A percentile compares a stretch with the other conserved stretches of the same genome.
phyloP scores from a whole-genome alignment of 2,797 vertebrate genomes.

The Menidia menidia region DNA sequence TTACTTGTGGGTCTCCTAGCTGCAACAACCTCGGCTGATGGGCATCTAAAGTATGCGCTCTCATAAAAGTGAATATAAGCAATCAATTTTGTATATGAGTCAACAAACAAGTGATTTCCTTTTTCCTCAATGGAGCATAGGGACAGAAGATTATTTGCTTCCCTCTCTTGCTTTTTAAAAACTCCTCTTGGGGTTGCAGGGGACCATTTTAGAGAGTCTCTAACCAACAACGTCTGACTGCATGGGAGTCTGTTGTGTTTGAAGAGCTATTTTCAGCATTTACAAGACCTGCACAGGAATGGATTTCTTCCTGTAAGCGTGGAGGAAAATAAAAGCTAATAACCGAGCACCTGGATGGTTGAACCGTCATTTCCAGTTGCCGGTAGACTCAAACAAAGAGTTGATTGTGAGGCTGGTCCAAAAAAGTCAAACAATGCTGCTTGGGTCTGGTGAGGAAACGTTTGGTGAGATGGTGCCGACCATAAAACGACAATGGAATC shows the following conservation, averaged over 20 bases:
- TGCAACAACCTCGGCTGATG: not conserved
- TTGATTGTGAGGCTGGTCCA: constrained; percentile 32
- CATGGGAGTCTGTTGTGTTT: not conserved
- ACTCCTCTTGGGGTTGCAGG: not conserved
- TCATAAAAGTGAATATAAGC: not conserved
- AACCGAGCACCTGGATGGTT: constrained; percentile 30
- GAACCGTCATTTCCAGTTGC: constrained; percentile 13
- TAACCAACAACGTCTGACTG: not conserved
- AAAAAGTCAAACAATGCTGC: constrained; percentile 21
- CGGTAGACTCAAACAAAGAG: constrained; percentile 38
- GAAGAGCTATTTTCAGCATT: not conserved
- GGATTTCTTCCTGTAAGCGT: constrained; percentile 1
- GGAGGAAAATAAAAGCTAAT: constrained; percentile 10
- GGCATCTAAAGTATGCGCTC: constrained; percentile 6
- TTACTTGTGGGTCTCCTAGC: not conserved
- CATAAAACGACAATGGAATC: not conserved
- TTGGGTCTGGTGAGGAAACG: constrained; percentile 2
- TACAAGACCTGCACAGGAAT: not conserved
- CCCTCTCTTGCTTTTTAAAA: not conserved
- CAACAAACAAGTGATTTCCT: not conserved
- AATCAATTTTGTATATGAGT: not conserved
- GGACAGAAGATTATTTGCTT: not conserved
- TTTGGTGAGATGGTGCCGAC: not conserved
- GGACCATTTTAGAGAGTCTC: not conserved
- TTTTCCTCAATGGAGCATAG: not conserved